Evolutionary conservation across 2,797 vertebrate genomes (phyloP), one percentile per base, ranked within the genome.

Genomic region (Tolypeutes matacus): DNA sequence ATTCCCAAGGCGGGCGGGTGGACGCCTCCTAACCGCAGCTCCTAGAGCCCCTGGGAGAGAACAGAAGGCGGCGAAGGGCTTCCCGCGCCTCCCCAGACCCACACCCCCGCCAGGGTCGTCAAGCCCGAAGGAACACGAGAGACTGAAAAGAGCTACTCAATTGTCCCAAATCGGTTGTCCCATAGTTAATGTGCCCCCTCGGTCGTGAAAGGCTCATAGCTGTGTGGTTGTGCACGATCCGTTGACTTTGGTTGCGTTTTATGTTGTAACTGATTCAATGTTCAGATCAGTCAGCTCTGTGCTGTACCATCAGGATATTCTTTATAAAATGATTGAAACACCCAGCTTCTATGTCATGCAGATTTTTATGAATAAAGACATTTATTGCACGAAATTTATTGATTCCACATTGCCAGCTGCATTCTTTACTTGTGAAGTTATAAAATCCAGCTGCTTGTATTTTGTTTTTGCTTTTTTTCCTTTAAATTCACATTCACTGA

Each of bases 291-390:
- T 87, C 97, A 96, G 95, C 84, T 94, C 94, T 97, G 53, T 82
- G 96, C 98, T 97, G 97, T 97, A 96, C 94, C 97, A 97, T 97
- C 95, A 93, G 87, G 94, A 93, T 67, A 93, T 89, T 94, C 95
- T 89, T 95, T 98, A 97, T 25, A 89, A n/a, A 98, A 97, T 93
- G 97, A 98, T 93, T 93, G 96, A 97, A 95, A 97, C 56, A 95
- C 94, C 95, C 95, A 39, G 91, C 92, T 97, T 97, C 97, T 82
- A 93, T 96, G 60, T 97, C 96, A 96, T 96, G 98, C 69, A 97
- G 97, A 96, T 97, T 98, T 89, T 98, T 98, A 98, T 98, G 97
- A 98, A 98, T 95, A 97, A 97, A 98, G 97, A 98, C 93, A 96
- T 98, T 96, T 98, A 95, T 95, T 96, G 97, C 64, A 75, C 93